phyloP scores from a whole-genome alignment of 2,888 invertebrate species.

The Hemithea aestivaria region DNA sequence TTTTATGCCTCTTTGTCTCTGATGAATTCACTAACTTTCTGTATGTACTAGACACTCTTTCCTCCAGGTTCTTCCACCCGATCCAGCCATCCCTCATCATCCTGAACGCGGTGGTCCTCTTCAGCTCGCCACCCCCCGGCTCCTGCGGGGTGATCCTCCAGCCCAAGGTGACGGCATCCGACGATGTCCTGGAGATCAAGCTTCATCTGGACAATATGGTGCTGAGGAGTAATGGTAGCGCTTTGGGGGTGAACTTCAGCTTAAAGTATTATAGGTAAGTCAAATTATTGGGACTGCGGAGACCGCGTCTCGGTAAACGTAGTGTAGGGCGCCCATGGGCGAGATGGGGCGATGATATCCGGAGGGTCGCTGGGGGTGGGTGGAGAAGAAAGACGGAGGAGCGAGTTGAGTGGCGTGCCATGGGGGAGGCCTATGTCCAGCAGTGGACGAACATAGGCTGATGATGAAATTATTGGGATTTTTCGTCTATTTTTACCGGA shows the following conservation, averaged over 20 bases:
- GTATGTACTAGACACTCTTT: too few relatives aligned
- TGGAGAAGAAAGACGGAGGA: too few relatives aligned
- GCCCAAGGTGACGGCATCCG: constrained; percentile 36
- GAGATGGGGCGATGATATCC: too few relatives aligned
- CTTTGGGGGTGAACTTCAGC: constrained; percentile 25
- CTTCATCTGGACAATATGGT: constrained; percentile 18
- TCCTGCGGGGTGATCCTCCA: constrained; percentile 62
- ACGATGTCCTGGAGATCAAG: constrained; percentile 37
- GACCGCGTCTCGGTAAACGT: too few relatives aligned
- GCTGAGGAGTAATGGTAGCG: constrained; percentile 27
- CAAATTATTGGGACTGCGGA: too few relatives aligned
- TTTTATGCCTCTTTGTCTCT: neutral
- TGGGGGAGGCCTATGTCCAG: too few relatives aligned
- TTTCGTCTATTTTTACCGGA: too few relatives aligned
- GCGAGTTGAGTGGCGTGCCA: too few relatives aligned
- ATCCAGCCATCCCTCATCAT: constrained; percentile 52
- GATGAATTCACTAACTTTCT: neutral
- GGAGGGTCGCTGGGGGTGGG: too few relatives aligned
- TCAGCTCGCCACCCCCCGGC: constrained; percentile 53
- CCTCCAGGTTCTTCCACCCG: constrained; percentile 51
- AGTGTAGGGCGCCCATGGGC: too few relatives aligned
- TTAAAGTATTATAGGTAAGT: constrained; percentile 48
- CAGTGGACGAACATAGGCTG: too few relatives aligned
- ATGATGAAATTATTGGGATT: too few relatives aligned
- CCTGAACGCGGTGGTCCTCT: constrained; percentile 54